Percentiles rank a stretch among this genome's conserved stretches.
phyloP scores from a whole-genome alignment of 1,140 invertebrate species.

The Saxidomus purpurata region DNA sequence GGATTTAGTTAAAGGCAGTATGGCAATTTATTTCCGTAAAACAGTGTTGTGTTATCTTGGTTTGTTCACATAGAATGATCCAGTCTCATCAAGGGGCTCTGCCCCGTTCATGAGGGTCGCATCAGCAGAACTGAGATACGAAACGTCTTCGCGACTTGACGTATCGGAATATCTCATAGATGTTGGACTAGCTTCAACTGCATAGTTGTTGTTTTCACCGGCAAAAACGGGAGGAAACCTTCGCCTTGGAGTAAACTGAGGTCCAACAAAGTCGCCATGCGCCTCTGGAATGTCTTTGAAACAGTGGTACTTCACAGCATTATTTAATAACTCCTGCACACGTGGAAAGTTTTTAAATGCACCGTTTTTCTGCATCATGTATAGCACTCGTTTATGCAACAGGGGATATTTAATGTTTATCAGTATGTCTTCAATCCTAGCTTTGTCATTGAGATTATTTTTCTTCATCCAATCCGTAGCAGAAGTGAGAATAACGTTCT shows the following conservation, averaged over 20 bases:
- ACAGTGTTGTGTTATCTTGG: constrained; percentile 36
- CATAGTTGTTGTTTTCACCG: constrained; percentile 62
- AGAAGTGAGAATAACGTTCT: constrained; percentile 82
- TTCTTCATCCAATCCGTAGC: constrained; percentile 85
- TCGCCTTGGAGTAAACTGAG: constrained; percentile 74
- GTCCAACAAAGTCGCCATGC: constrained; percentile 79
- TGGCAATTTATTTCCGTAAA: too few species aligned
- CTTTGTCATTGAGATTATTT: constrained; percentile 81
- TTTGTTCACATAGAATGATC: constrained; percentile 52
- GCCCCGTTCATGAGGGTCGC: constrained; percentile 34
- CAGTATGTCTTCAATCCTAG: constrained; percentile 82
- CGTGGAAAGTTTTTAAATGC: constrained; percentile 84
- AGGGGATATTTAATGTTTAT: constrained; percentile 83
- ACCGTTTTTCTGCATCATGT: constrained; percentile 82
- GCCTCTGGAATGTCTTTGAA: constrained; percentile 84
- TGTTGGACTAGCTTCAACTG: constrained; percentile 64
- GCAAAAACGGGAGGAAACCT: constrained; percentile 23
- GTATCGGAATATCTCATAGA: constrained; percentile 63
- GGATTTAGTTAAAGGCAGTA: too few species aligned
- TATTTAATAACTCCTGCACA: constrained; percentile 80
- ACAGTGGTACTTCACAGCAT: constrained; percentile 82
- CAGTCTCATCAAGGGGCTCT: not conserved
- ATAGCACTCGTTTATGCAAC: constrained; percentile 80
- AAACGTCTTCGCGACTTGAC: constrained; percentile 53
- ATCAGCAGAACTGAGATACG: constrained; percentile 52